Evolutionary conservation across 2,797 vertebrate genomes (phyloP), one percentile per base, ranked within the genome.

Genomic region (Spheniscus humboldti): DNA sequence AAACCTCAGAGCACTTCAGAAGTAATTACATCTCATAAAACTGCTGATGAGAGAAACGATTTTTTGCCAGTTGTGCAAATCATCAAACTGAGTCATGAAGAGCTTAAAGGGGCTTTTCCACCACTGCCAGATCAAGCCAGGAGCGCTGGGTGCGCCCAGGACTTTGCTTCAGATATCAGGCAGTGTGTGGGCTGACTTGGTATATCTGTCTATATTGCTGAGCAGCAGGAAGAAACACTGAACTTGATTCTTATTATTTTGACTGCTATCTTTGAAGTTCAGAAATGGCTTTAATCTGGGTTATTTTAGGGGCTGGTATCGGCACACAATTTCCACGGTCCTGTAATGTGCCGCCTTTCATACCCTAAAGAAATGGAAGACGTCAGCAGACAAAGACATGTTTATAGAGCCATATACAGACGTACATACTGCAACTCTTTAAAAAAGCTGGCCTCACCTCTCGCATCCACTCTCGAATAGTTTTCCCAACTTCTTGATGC

Each of bases 401-500:
- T 93, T 94, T 72, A 69, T 18, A 77, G 56, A 92, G 73, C 89
- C 78, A 80, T 11, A 68, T 11, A 62, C 47, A 95, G 52, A 91
- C 3, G 0, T 17, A 67, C 45, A 60, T 39, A 76, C 74, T 68
- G 80, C 85, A 88, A 75, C 56, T 84, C 24, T 53, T 87, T 9
- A 13, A 68, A 55, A 82, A 95, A 69, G 62, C 10, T 5, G 11
- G 67, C 59, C 97, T 98, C 98, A 99, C 99, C 99, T 99, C 98
- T 98, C 99, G 98, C 98, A 99, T 99, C 99, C 99, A 99, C 81
- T 99, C 99, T 94, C 99, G 98, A 81, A 99, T 98, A 76, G 98
- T 98, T 98, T 99, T 99, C 97, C 98, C 99, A 96, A 98, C 99
- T 97, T 99, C 99, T 97, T 99, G 99, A 92, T 99, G 99, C 99